phyloP scores from a whole-genome alignment of 2,797 vertebrate genomes.

The Sparidentex hasta region DNA sequence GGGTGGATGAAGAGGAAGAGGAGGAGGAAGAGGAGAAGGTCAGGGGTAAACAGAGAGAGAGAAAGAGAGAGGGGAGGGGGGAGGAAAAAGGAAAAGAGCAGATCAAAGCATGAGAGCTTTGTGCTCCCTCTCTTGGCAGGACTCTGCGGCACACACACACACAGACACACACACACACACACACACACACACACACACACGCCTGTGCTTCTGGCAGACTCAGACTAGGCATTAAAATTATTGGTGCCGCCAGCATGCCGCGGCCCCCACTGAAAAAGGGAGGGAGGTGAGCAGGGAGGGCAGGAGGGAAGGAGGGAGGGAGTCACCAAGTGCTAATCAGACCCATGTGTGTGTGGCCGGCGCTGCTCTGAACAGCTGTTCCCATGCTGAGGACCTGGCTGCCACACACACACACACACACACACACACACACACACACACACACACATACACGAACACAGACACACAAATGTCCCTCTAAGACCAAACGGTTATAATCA shows the following conservation, averaged over 20 bases:
- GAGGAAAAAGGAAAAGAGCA: conserved; percentile 64
- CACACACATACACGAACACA: no score
- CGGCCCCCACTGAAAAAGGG: conserved; percentile 82
- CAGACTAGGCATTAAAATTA: conserved; percentile 85
- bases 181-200: conserved; percentile 19
- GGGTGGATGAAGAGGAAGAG: conserved; percentile 17
- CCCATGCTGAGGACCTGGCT: conserved; percentile 72
- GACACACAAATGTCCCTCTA: no score
- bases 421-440: conserved; percentile 47
- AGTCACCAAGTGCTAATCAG: conserved; percentile 87
- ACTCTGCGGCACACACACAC: conserved; percentile 42
- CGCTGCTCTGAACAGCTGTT: conserved; percentile 83
- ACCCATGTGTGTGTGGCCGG: conserved; percentile 85
- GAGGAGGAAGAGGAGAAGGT: conserved; percentile 55
- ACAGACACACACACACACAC: neutral
- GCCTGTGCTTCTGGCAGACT: conserved; percentile 79
- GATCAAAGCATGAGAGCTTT: conserved; percentile 78
- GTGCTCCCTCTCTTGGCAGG: conserved; percentile 77
- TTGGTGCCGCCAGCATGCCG: conserved; percentile 85
- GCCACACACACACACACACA: conserved; percentile 50
- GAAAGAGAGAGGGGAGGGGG: conserved; percentile 44
- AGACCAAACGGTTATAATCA: no score
- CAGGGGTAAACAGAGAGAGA: conserved; percentile 67
- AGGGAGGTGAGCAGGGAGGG: conserved; percentile 79
- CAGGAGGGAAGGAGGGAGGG: conserved; percentile 67